Base-by-base conservation (phyloP, 2,797 vertebrate genomes). In the Manis javanica region DNA sequence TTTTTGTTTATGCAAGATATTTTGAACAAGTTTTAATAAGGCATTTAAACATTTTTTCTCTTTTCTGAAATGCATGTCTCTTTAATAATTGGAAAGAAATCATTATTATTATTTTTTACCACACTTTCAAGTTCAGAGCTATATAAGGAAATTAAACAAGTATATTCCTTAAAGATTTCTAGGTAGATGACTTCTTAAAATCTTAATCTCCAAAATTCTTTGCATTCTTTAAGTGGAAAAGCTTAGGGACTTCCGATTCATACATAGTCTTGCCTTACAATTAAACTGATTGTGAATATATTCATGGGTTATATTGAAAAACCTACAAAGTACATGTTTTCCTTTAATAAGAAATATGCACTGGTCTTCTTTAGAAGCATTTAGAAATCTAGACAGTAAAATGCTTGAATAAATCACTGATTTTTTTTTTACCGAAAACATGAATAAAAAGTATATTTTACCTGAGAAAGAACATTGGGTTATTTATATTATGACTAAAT, bases 101-200 rank as follows among this genome's bases (percentile, higher is more conserved):
- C 55, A 92, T 93, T 95, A 37, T n/a, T 68, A 37, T 26, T 55
- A 95, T 95, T 97, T 93, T 91, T 12, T 34, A 97, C 96, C 66
- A 92, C 92, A 42, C 34, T 78, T 81, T 53, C 75, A 94, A 96
- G 87, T 9, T 79, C 87, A 68, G 46, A 83, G 49, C 75, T 87
- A 97, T 96, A 97, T 98, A 98, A 97, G 95, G n/a, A 96, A 96
- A 77, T 97, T 97, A 90, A 97, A 79, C 90, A 92, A 97, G 85
- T 85, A 74, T 15, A n/a, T 95, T 91, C 66, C 95, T 97, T 93
- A 78, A 96, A 96, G 95, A 97, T 0, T 24, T 77, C 96, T 79
- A 90, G 87, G 79, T 81, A 92, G 71, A 85, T 95, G 77, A 97
- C 89, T 96, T 95, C 91, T 97, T 97, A 89, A 94, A 96, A 97